Percentiles rank a stretch among this genome's conserved stretches.
Evolutionary conservation across 2,888 invertebrate genomes (phyloP).

Genomic region (Drosophila heteroneura): DNA sequence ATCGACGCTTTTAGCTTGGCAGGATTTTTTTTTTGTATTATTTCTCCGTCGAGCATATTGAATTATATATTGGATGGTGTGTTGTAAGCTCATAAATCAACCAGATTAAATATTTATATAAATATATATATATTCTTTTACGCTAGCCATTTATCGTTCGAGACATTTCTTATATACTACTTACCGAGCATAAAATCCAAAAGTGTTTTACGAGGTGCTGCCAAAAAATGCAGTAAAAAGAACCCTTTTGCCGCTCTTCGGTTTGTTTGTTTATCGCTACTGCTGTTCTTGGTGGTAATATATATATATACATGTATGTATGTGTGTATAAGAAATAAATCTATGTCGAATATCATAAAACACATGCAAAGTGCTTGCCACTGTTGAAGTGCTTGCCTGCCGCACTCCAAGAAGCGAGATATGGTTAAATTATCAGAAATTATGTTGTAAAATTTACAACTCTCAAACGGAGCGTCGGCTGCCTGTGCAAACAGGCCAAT

Average conservation of each 20-base stretch:
- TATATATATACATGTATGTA: background rate
- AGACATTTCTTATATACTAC: background rate
- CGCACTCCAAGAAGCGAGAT: conserved; percentile 34
- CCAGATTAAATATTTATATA: conserved; percentile 6
- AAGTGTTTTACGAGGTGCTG: conserved; percentile 72
- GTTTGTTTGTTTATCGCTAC: background rate
- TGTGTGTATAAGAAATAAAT: conserved; percentile 52
- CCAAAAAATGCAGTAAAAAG: conserved; percentile 33
- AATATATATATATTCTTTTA: background rate
- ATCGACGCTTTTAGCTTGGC: background rate
- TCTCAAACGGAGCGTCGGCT: conserved; percentile 33
- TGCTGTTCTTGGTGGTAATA: background rate
- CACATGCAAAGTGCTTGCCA: conserved; percentile 70
- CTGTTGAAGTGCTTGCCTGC: conserved; percentile 47
- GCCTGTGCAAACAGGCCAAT: conserved; percentile 60
- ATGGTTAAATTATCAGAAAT: conserved; percentile 72
- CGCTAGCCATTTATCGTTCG: background rate
- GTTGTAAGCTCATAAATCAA: conserved; percentile 26
- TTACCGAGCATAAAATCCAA: conserved; percentile 41
- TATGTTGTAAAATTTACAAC: conserved; percentile 82
- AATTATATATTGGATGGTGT: background rate
- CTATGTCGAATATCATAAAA: conserved; percentile 71
- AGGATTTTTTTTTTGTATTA: background rate
- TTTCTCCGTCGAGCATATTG: background rate
- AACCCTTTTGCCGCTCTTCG: conserved; percentile 19